phyloP scores from a whole-genome alignment of 2,888 invertebrate species.

The Maniola hyperantus region DNA sequence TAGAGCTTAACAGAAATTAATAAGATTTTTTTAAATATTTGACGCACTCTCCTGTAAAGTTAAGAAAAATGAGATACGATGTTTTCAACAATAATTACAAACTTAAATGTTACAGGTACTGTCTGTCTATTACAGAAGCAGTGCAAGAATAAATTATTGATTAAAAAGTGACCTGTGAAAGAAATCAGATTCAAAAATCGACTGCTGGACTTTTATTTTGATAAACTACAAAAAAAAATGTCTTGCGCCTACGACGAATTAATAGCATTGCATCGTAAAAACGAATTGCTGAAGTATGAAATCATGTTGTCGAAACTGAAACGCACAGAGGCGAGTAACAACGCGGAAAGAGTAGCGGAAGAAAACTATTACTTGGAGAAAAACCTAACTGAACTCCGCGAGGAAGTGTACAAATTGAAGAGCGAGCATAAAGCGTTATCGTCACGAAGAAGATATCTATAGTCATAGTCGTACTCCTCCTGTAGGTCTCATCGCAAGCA shows the following conservation, averaged over 20 bases:
- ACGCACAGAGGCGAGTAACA: conserved; percentile 57
- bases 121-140: too few species aligned
- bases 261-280: conserved; percentile 52
- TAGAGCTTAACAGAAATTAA: too few species aligned
- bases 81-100: too few species aligned
- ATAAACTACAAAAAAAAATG: conserved; percentile 32
- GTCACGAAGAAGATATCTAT: background rate
- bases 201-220: too few species aligned
- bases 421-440: conserved; percentile 31
- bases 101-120: too few species aligned
- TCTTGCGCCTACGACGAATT: conserved; percentile 42
- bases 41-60: too few species aligned
- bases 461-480: background rate
- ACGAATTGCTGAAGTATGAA: conserved; percentile 50
- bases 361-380: conserved; percentile 61
- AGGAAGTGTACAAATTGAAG: conserved; percentile 52
- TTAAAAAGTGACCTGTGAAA: too few species aligned
- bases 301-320: conserved; percentile 54
- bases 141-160: too few species aligned
- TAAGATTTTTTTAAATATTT: too few species aligned
- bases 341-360: conserved; percentile 58
- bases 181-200: too few species aligned
- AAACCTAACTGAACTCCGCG: conserved; percentile 49
- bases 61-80: too few species aligned
- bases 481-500: too few species aligned